Evolutionary conservation across 1,140 invertebrate species (phyloP).

Genomic region (Melitaea cinxia): DNA sequence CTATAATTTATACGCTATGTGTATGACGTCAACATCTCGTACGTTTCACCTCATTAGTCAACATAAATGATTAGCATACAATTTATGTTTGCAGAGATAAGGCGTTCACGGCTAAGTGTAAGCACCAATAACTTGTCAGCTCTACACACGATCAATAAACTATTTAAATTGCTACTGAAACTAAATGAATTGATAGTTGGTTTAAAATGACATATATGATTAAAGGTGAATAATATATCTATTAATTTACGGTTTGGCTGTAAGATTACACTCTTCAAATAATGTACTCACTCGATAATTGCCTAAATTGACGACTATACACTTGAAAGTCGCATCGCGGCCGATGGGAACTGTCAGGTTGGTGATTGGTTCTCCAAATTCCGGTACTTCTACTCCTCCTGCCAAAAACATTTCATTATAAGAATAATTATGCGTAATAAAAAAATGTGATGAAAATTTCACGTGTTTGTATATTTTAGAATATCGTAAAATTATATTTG

Average conservation of each 20-base stretch:
- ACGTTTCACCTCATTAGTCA: slow-evolving; percentile 14
- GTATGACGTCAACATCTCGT: background rate
- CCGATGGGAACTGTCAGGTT: slow-evolving; percentile 93
- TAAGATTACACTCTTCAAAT: background rate
- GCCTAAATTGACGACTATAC: slow-evolving; percentile 92
- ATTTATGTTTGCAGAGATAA: slow-evolving; percentile 27
- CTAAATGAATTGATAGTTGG: too few species aligned
- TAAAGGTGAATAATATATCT: too few species aligned
- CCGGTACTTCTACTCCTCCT: slow-evolving; percentile 83
- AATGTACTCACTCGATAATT: slow-evolving; percentile 91
- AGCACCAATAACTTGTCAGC: slow-evolving; percentile 24
- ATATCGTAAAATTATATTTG: too few species aligned
- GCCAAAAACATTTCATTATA: background rate
- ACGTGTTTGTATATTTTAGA: too few species aligned
- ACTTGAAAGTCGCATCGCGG: slow-evolving; percentile 93
- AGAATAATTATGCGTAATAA: background rate
- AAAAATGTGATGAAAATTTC: too few species aligned
- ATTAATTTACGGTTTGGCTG: background rate
- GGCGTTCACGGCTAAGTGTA: slow-evolving; percentile 14
- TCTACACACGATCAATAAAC: background rate
- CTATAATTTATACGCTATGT: slow-evolving; percentile 7
- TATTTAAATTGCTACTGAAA: background rate
- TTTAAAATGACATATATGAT: too few species aligned
- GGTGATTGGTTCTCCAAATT: slow-evolving; percentile 90
- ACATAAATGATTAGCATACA: slow-evolving; percentile 30